phyloP scores from a whole-genome alignment of 2,797 vertebrate genomes.

The Pipistrellus nathusii region DNA sequence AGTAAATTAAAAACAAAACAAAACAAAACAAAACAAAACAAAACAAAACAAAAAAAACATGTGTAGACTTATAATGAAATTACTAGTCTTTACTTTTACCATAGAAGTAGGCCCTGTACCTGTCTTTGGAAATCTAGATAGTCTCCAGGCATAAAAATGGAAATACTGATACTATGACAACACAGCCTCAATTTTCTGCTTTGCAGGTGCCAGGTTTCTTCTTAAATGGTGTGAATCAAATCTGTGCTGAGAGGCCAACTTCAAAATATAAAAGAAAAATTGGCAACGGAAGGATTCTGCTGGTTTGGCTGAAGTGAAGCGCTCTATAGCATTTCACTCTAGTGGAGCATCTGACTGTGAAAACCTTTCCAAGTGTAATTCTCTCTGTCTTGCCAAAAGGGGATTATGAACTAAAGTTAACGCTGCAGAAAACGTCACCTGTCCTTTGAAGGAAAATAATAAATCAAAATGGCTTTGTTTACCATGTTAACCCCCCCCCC shows the following conservation, averaged over 20 bases:
- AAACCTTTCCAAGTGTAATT: conserved; percentile 79
- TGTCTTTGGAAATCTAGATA: conserved; percentile 65
- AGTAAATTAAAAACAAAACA: too few species aligned
- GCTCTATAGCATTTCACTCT: conserved; percentile 65
- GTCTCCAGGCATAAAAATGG: conserved; percentile 73
- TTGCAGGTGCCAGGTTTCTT: conserved; percentile 81
- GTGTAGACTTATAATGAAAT: neutral
- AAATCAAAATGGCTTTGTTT: conserved; percentile 76
- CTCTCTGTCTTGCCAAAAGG: conserved; percentile 77
- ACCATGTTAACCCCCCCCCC: neutral
- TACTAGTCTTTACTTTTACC: conserved; percentile 57
- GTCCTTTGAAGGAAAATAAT: conserved; percentile 78
- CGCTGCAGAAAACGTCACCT: conserved; percentile 83
- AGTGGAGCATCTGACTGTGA: conserved; percentile 70
- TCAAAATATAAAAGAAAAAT: conserved; percentile 80
- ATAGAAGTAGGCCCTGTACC: conserved; percentile 30
- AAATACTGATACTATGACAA: conserved; percentile 79
- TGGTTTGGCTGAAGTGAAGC: conserved; percentile 74
- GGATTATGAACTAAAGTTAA: conserved; percentile 76
- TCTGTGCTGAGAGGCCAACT: conserved; percentile 70
- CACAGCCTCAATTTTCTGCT: conserved; percentile 78
- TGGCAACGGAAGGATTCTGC: conserved; percentile 70
- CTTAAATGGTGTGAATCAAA: conserved; percentile 84
- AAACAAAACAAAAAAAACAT: too few species aligned
- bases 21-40: too few species aligned